These are phyloP conservation scores for Cololabis saira DNA, from an alignment of 2,113 vertebrate species.

Conservation along the genomic window DNA sequence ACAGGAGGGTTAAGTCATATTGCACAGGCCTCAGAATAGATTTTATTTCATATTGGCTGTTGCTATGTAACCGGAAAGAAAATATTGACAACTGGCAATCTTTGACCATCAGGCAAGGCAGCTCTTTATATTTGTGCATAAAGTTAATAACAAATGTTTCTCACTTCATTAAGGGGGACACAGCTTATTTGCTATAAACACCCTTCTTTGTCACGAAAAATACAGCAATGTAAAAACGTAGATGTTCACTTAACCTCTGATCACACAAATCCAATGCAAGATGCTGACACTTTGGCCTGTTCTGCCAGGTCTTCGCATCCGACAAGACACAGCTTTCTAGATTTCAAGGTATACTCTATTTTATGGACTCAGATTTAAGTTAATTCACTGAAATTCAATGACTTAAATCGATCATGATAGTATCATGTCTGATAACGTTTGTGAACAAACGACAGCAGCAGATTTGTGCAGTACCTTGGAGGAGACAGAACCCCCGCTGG, in stretches of 20 bases:
- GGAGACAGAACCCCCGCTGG: constrained; percentile 39
- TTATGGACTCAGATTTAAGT: background rate
- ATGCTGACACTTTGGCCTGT: background rate
- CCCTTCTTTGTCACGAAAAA: background rate
- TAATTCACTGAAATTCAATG: background rate
- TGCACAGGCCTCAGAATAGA: constrained; percentile 1
- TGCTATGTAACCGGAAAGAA: constrained; percentile 41
- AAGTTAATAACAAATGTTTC: constrained; percentile 22
- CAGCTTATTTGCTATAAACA: background rate
- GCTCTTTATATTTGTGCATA: background rate
- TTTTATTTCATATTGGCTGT: constrained; percentile 24
- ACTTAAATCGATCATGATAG: no score
- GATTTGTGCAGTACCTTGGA: constrained; percentile 9
- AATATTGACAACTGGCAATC: background rate
- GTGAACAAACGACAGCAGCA: constrained; percentile 12
- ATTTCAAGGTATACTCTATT: no score
- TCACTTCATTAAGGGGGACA: constrained; percentile 5
- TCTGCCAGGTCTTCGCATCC: no score
- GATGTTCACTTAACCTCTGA: no score
- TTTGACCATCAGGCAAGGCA: background rate
- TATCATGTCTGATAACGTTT: constrained; percentile 8
- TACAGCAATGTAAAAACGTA: no score
- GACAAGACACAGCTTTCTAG: background rate
- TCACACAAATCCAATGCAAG: no score
- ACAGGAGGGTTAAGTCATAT: no score